Evolutionary conservation across 2,113 vertebrate species (phyloP), one percentile per base, ranked within the genome.

Genomic region (Sebastes schlegelii): DNA sequence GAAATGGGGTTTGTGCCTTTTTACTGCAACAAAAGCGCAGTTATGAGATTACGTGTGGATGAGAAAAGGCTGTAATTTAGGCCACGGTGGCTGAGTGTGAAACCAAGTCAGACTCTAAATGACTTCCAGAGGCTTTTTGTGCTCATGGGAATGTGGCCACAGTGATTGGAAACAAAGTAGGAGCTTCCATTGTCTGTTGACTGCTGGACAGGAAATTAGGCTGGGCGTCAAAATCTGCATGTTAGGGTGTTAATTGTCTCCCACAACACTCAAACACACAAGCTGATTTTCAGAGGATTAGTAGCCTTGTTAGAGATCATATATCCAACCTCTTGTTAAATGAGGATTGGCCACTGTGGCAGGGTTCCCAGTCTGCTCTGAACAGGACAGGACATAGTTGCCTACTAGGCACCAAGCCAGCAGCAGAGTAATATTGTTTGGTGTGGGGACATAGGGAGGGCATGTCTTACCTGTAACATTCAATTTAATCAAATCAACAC

Each of bases 241-340:
- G 73, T 80, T 79, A 43, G 80, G 26, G 49, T 79, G 69, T 88
- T 92, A 92, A 89, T 88, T 93, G 89, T 88, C 74, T 92, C 79
- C 82, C 74, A 45, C 64, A 77, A 60, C 62, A 62, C 68, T 82
- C 60, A 26, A 74, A 89, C 34, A 85, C 82, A 77, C 88, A 82
- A 92, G 88, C 77, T 77, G 87, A 89, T 92, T 92, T 91, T 64
- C 26, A 42, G 71, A 82, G 91, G 88, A 94, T 94, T 94, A 95
- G 92, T 63, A 67, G 78, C 76, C 83, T 85, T 86, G 92, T 92
- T 87, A 84, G 83, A 81, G 88, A 92, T 93, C 90, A 86, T 88
- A 81, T 81, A 90, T 87, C 84, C 90, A 80, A 84, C 79, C 90
- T 86, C 58, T 89, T 92, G 90, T 93, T 91, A 88, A 85, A 93